Conservation (phyloP, 2,888 invertebrate genomes). For the Lymantria monacha region DNA sequence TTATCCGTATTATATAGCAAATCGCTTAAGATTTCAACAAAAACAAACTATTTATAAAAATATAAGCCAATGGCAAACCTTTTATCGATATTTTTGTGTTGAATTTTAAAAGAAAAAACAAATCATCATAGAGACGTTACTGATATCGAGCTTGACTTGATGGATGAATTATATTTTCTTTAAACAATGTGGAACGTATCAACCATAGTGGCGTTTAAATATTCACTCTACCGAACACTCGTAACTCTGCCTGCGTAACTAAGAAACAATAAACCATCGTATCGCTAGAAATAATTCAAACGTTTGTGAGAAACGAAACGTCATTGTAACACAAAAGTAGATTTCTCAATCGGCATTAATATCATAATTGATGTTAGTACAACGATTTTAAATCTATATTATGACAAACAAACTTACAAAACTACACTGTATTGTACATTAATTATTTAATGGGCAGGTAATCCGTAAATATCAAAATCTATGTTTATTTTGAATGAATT, state of each 20-base stretch:
- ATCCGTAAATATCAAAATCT: conserved; percentile 20
- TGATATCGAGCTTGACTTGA: conserved; percentile 28
- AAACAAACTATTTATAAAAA: conserved; percentile 25
- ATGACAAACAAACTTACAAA: conserved; percentile 24
- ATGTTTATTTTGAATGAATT: conserved; percentile 23
- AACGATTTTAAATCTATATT: conserved; percentile 4
- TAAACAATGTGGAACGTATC: conserved; percentile 33
- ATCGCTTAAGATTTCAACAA: conserved; percentile 34
- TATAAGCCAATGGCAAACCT: conserved; percentile 29
- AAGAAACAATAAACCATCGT: conserved; percentile 5
- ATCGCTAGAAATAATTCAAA: conserved; percentile 13
- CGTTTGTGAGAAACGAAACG: conserved; percentile 16
- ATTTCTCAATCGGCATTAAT: neutral
- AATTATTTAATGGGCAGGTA: conserved; percentile 31
- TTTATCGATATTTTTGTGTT: conserved; percentile 26
- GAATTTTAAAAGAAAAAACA: conserved; percentile 26
- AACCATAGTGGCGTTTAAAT: conserved; percentile 21
- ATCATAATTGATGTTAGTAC: neutral
- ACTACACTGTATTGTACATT: conserved; percentile 19
- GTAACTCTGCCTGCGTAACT: conserved; percentile 10
- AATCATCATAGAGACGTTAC: conserved; percentile 25
- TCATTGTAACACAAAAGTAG: conserved; percentile 2
- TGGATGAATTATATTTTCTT: conserved; percentile 33
- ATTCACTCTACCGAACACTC: conserved; percentile 25
- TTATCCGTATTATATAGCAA: conserved; percentile 14